These are phyloP conservation scores for Adelognathus sp. DNA, from an alignment of 2,888 invertebrate species.

Conservation along the genomic window DNA sequence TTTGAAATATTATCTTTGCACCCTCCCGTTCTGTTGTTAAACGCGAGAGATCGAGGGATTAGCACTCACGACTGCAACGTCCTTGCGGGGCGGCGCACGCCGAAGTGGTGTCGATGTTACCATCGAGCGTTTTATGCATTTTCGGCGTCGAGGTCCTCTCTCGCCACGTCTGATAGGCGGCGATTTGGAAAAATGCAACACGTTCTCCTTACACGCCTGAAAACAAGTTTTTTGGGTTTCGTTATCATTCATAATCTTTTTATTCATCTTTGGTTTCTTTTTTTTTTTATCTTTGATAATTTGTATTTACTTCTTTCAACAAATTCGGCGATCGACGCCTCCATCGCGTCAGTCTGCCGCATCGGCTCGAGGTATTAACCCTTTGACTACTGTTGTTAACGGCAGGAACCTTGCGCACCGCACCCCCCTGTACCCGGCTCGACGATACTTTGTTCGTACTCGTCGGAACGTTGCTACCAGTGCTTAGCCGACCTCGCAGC, in stretches of 20 bases:
- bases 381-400: slow-evolving; percentile 74
- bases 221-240: slow-evolving; percentile 21
- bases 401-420: slow-evolving; percentile 74
- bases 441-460: slow-evolving; percentile 57
- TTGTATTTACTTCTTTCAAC: slow-evolving; percentile 74
- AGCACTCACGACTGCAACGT: slow-evolving; percentile 72
- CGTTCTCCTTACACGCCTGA: slow-evolving; percentile 79
- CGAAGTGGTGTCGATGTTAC: slow-evolving; percentile 78
- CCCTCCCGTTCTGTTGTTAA: neutral
- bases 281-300: neutral
- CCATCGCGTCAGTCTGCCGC: slow-evolving; percentile 77
- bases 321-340: slow-evolving; percentile 75
- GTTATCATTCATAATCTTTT: neutral
- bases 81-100: slow-evolving; percentile 71
- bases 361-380: slow-evolving; percentile 75
- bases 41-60: neutral
- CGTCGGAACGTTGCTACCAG: slow-evolving; percentile 65
- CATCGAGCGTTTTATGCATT: slow-evolving; percentile 79
- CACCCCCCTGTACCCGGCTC: slow-evolving; percentile 71
- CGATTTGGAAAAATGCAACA: slow-evolving; percentile 78
- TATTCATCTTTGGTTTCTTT: neutral
- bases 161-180: slow-evolving; percentile 74
- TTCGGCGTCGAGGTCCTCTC: slow-evolving; percentile 76
- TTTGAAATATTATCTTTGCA: neutral
- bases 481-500: slow-evolving; percentile 76